Base-by-base conservation (phyloP, 2,113 vertebrate genomes). In the Antigone vipio region DNA sequence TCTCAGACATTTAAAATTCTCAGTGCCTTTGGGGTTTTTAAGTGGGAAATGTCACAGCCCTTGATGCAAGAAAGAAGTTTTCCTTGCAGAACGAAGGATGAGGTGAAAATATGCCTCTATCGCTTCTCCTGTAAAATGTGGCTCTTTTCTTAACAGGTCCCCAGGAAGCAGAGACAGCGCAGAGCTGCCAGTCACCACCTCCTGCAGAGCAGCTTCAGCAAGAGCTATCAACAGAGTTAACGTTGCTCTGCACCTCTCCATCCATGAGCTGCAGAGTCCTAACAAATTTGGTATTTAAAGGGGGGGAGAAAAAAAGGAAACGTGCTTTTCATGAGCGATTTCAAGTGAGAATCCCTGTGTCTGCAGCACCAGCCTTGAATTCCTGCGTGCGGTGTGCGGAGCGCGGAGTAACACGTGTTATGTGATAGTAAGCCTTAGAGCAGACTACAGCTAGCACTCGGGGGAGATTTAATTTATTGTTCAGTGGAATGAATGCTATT, bases 401-500 rank as follows among this genome's bases (percentile, higher is more conserved):
- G 50, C 29, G 24, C 68, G 60, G 49, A 92, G 79, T 89, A 93
- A 84, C 94, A 92, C 15, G 21, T 96, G 91, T 63, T 81, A 82
- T 87, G 49, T 67, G 83, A 60, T 63, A 88, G 77, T 76, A 85
- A 92, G 80, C 55, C 81, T 81, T 77, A 47, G 93, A 96, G 75
- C 55, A 93, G 89, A 79, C 86, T 87, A 68, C 40, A 78, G 89
- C 67, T 35, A 95, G 85, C 66, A 52, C 91, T 97, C 9, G 2
- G 74, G 87, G 84, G 69, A 92, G 63, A 81, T 89, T 92, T 93
- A 95, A 75, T 85, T 92, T 75, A 94, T 97, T 97, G 95, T 96
- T 97, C 75, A 93, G 53, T 90, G 96, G 94, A 97, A 97, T 42
- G 56, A 93, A 96, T 89, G 90, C 92, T 94, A 96, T 96, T 95